Conservation (phyloP, 2,113 vertebrate genomes). For the Gnathonemus longibarbis region DNA sequence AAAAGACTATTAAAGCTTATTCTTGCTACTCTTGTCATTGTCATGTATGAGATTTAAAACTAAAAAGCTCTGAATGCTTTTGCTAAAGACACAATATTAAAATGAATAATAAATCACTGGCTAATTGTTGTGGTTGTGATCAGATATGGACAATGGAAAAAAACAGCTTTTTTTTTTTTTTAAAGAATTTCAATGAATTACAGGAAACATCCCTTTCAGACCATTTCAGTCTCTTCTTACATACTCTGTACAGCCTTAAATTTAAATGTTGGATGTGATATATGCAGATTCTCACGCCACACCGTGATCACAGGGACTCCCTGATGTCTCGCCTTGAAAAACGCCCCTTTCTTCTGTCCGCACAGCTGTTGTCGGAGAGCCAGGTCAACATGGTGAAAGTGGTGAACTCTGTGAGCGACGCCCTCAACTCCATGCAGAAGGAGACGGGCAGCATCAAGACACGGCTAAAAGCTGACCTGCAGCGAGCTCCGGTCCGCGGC, state of each 20-base stretch:
- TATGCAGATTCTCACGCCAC: background rate
- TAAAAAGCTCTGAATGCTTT: background rate
- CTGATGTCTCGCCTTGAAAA: background rate
- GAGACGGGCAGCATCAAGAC: constrained; percentile 60
- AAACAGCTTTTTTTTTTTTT: background rate
- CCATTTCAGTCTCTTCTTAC: background rate
- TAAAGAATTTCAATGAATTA: background rate
- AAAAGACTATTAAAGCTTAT: background rate
- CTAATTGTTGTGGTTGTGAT: background rate
- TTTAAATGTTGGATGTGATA: background rate
- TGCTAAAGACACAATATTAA: background rate
- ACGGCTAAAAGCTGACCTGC: constrained; percentile 68
- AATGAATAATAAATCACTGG: background rate
- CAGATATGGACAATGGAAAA: background rate
- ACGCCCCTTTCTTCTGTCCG: background rate
- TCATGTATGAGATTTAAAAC: background rate
- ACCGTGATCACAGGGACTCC: background rate
- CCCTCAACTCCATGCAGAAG: constrained; percentile 73
- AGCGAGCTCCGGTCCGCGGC: constrained; percentile 52
- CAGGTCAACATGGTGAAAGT: constrained; percentile 74
- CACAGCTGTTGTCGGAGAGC: constrained; percentile 77
- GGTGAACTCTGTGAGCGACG: constrained; percentile 68
- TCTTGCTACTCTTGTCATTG: background rate
- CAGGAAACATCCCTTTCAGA: background rate
- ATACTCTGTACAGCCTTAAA: background rate